These are phyloP conservation scores for Trissonchulus latispiculum DNA, from an alignment of 2,888 invertebrate species.

Conservation along the genomic window DNA sequence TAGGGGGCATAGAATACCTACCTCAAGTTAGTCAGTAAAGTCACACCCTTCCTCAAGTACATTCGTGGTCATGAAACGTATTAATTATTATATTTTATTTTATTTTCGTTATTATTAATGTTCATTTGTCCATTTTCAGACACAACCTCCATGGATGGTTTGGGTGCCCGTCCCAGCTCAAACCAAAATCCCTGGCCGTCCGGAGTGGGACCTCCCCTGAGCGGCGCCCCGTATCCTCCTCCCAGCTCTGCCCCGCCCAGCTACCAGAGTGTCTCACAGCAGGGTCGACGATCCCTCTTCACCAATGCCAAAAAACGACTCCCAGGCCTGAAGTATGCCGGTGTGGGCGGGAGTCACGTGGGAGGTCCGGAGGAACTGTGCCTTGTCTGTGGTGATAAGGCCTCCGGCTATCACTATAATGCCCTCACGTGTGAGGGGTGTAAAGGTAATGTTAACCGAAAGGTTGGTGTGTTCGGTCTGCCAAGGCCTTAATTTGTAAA, in stretches of 20 bases:
- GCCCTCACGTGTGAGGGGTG: conserved; percentile 98
- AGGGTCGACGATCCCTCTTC: not conserved
- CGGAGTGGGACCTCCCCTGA: no score
- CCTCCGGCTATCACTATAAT: conserved; percentile 97
- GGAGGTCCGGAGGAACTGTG: conserved; percentile 77
- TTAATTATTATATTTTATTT: no score
- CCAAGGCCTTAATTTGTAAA: no score
- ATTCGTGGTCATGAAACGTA: no score
- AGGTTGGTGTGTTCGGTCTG: no score
- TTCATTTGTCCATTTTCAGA: no score
- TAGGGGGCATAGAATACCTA: no score
- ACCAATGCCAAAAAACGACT: not conserved
- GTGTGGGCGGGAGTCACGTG: not conserved
- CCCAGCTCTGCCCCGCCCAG: not conserved
- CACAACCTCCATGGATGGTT: no score
- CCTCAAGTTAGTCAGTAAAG: no score
- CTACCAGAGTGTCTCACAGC: not conserved
- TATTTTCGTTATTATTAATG: not conserved
- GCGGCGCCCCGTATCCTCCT: not conserved
- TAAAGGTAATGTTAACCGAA: conserved; percentile 69
- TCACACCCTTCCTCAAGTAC: no score
- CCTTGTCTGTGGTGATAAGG: conserved; percentile 91
- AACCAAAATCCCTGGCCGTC: no score
- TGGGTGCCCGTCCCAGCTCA: no score
- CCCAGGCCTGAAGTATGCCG: not conserved